phyloP scores from a whole-genome alignment of 2,888 invertebrate species.

The Argyresthia albistria region DNA sequence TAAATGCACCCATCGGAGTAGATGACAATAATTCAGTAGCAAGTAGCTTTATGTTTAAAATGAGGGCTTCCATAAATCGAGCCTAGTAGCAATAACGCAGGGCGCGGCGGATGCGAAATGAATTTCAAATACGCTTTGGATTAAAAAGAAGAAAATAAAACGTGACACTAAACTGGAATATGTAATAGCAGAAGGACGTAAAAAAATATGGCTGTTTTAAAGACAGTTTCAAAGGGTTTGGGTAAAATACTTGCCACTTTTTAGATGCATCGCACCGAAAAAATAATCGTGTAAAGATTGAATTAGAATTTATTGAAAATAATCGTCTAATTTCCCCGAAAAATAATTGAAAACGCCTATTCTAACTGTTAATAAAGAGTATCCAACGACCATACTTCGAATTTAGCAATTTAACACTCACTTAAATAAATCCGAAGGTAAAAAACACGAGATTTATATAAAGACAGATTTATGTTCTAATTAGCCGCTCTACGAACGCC shows the following conservation, averaged over 20 bases:
- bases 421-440: constrained; percentile 28
- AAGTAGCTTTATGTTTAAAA: constrained; percentile 69
- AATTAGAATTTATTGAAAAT: too few species aligned
- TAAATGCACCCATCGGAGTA: constrained; percentile 52
- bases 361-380: too few species aligned
- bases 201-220: too few species aligned
- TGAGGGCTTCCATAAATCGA: constrained; percentile 57
- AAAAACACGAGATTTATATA: constrained; percentile 48
- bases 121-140: constrained; percentile 51
- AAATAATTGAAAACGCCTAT: too few species aligned
- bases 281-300: too few species aligned
- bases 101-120: constrained; percentile 41
- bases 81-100: constrained; percentile 55
- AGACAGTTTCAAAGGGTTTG: too few species aligned
- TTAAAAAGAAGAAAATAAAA: constrained; percentile 21
- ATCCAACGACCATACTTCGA: too few species aligned
- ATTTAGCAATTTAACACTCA: background rate
- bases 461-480: constrained; percentile 63
- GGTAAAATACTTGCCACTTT: too few species aligned
- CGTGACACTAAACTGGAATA: too few species aligned
- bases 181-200: too few species aligned
- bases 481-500: constrained; percentile 41
- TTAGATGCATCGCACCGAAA: too few species aligned
- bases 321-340: too few species aligned
- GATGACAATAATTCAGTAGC: constrained; percentile 68